phyloP scores from a whole-genome alignment of 2,888 invertebrate genomes.

The Athalia rosae region DNA sequence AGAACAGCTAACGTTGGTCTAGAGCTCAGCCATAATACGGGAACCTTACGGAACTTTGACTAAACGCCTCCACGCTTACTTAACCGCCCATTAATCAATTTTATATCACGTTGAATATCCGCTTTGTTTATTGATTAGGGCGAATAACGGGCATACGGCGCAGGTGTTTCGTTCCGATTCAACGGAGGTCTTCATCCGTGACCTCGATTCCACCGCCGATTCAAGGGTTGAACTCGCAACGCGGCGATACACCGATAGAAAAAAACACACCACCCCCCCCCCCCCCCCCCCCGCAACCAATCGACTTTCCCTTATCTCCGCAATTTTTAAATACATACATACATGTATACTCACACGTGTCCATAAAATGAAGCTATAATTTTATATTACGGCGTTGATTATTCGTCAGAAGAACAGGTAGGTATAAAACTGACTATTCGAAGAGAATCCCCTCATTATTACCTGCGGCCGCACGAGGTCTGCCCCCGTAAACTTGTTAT shows the following conservation, averaged over 20 bases:
- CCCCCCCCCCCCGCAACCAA: no score
- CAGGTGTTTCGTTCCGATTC: conserved; percentile 29
- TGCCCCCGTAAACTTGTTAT: conserved; percentile 11
- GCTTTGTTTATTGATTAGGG: conserved; percentile 73
- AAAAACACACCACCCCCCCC: no score
- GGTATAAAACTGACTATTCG: no score
- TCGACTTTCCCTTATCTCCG: no score
- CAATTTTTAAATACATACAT: no score
- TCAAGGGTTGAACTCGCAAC: no score
- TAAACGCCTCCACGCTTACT: conserved; percentile 73
- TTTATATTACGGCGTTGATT: not conserved
- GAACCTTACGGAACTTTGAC: conserved; percentile 72
- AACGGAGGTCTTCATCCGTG: not conserved
- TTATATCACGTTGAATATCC: conserved; percentile 73
- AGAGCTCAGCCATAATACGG: conserved; percentile 48
- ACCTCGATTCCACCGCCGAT: no score
- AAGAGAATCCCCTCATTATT: conserved; percentile 6
- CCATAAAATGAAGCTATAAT: not conserved
- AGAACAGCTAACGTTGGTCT: conserved; percentile 27
- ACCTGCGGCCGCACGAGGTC: not conserved
- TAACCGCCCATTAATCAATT: conserved; percentile 74
- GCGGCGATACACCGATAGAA: no score
- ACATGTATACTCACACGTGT: no score
- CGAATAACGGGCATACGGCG: not conserved
- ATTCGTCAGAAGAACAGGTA: not conserved